Evolutionary conservation across 2,113 vertebrate genomes (phyloP), one percentile per base, ranked within the genome.

Genomic region (Cichladusa arquata): DNA sequence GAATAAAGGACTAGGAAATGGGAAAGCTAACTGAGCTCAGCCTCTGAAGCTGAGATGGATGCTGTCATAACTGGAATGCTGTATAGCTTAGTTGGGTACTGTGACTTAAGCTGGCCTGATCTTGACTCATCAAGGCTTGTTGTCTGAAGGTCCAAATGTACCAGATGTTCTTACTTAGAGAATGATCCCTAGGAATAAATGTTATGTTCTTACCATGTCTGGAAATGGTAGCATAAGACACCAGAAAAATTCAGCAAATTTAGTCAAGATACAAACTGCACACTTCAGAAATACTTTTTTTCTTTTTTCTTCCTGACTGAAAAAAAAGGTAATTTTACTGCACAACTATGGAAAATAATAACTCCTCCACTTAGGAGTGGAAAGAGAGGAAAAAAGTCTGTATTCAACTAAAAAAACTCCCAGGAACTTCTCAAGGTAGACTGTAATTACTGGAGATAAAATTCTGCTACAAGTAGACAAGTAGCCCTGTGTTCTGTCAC

Each of bases 151-250:
- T 93, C 67, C 47, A 71, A 38, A 47, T 47, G 7, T 88, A 64
- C 58, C 92, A 93, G 74, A 90, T 95, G 76, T 48, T 95, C 64
- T 90, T 88, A 73, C 33, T 92, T 90, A 86, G 38, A 40, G 38
- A 70, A 74, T 64, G 50, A 82, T 70, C 86, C 70, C 34, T 54
- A 92, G 60, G 47, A 92, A 58, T 92, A 94, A 84, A 77, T 82
- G 69, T 54, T 80, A 34, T 11, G 33, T 88, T 88, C 79, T 83
- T 82, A 45, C 6, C 9, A 11, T 53, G 67, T 73, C 51, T 73
- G 71, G 78, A 62, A 91, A 93, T 88, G 67, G 47, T 66, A 88
- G 50, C 33, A 3, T 69, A 80, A 67, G 67, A 64, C 90, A 95
- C 54, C 42, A 92, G 72, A 92, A 93, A 72, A 94, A 77, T 42